Base-by-base conservation (phyloP, 1,140 invertebrate genomes). In the Eriocheir sinensis region DNA sequence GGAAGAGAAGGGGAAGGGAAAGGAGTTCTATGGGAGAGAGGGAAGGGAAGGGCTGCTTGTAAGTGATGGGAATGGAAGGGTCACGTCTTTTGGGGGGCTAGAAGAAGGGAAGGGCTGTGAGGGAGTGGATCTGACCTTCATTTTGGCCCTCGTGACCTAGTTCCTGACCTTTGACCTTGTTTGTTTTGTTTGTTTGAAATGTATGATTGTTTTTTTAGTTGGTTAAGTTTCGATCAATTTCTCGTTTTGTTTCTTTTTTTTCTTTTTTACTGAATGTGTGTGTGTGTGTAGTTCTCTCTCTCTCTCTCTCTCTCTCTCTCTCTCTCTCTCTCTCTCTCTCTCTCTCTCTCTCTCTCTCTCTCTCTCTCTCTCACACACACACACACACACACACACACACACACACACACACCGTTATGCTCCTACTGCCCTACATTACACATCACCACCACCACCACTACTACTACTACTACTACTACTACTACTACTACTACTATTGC, bases 271-370 rank as follows among this genome's bases (percentile, higher is more conserved):
- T 27, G 21, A 21, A 15, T 48, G 15, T 27, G 9, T 48, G n/a
- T 48, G 4, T 48, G 44, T 48, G 15, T 60, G 0, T 72, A 21
- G 27, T n/a, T 72, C 60, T 72, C 60, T 72, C 60, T 72, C 60
- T 72, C 60, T 72, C 60, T 72, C 60, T 72, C 60, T 72, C 60
- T 72, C 60, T 72, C 60, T 72, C 60, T 72, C 60, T n/a, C 27
- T 27, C 60, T 72, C 17, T n/a, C 17, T 27, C 21, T n/a, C 17
- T n/a, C 27, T 72, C 60, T 89, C 86, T 89, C 86, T 89, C 86
- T 89, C 86, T 89, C 86, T 89, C 86, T 89, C 86, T 89, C 86
- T 89, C 86, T 89, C 86, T 89, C 86, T 89, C 86, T 89, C 86
- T 88, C 36, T 88, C 86, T 88, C 86, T 41, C 86, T 88, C 86